phyloP scores from a whole-genome alignment of 2,888 invertebrate species.

The Luperina nickerlii region DNA sequence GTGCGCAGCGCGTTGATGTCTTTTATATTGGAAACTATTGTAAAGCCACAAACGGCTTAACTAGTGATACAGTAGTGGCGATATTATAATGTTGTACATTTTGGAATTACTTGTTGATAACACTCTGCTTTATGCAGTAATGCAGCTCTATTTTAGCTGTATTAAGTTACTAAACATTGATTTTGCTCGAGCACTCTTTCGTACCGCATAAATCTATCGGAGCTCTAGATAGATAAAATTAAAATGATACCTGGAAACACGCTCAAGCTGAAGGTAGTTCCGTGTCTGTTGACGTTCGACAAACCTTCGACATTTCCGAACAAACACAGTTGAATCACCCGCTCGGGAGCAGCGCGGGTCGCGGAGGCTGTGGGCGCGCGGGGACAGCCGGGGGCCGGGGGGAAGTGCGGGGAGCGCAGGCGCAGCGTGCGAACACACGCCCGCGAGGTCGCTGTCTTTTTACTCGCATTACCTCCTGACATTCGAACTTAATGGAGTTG shows the following conservation, averaged over 20 bases:
- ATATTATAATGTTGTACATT: constrained; percentile 42
- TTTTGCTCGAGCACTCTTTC: constrained; percentile 38
- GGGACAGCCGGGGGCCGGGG: constrained; percentile 28
- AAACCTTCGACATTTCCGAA: constrained; percentile 89
- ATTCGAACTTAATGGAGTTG: constrained; percentile 88
- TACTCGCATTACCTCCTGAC: constrained; percentile 87
- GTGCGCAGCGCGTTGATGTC: constrained; percentile 75
- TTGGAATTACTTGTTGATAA: constrained; percentile 37
- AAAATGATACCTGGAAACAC: constrained; percentile 86
- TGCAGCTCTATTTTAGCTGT: constrained; percentile 34
- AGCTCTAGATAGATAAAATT: constrained; percentile 77
- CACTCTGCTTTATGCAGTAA: constrained; percentile 26
- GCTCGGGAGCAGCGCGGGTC: constrained; percentile 55
- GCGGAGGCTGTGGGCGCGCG: constrained; percentile 54
- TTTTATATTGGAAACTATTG: constrained; percentile 68
- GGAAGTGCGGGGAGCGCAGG: constrained; percentile 50
- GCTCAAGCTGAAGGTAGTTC: constrained; percentile 87
- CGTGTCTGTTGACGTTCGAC: constrained; percentile 88
- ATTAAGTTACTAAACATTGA: constrained; percentile 27
- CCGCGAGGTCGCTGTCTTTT: constrained; percentile 87
- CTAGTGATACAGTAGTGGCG: constrained; percentile 5
- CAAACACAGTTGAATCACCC: constrained; percentile 84
- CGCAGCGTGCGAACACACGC: constrained; percentile 80
- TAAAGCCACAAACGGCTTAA: constrained; percentile 15
- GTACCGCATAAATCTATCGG: constrained; percentile 59